Base-by-base conservation (phyloP, 2,797 vertebrate genomes). In the Enteromius trimaculatus region DNA sequence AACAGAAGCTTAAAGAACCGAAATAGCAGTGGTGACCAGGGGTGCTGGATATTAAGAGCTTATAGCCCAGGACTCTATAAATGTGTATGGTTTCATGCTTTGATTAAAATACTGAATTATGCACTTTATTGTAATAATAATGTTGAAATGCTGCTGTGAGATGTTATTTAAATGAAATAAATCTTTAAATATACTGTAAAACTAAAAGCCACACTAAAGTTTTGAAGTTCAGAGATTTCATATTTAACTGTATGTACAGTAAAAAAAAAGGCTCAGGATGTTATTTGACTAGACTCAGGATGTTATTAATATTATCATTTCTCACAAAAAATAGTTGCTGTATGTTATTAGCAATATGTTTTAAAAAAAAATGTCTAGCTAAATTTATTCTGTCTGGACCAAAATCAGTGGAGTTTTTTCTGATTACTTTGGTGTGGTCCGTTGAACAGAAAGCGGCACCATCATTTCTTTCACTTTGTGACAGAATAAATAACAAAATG, bases 1-100 rank as follows among this genome's bases (percentile, higher is more conserved):
- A 83, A 77, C 64, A 83, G 65, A 39, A 77, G 77, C 55, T 80
- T 83, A 77, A 76, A 86, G 74, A 68, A 39, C 81, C 47, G 37
- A 82, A 66, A 81, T 68, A 44, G 72, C 72, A 21, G n/a, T 4
- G 49, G 72, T 77, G 72, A 82, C 39, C 42, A 29, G 6, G 77
- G 3, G 26, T 39, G 21, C 10, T 64, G 76, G 17, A 19, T 66
- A 78, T 44, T 78, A 44, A 66, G 60, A 78, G 55, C 60, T 26
- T 49, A 47, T 49, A 78, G 16, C 10, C 60, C 77, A 78, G 42
- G 29, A 19, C 42, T 77, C 55, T 64, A 29, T 51, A 3, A 64
- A 31, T 47, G 23, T n/a, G 3, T 16, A 75, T 23, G 31, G 6
- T 55, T 75, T 55, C 1, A 6, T 72, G 21, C 51, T 6, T 49